Base-by-base conservation (phyloP, 2,888 invertebrate genomes). In the Epirrita christyi region DNA sequence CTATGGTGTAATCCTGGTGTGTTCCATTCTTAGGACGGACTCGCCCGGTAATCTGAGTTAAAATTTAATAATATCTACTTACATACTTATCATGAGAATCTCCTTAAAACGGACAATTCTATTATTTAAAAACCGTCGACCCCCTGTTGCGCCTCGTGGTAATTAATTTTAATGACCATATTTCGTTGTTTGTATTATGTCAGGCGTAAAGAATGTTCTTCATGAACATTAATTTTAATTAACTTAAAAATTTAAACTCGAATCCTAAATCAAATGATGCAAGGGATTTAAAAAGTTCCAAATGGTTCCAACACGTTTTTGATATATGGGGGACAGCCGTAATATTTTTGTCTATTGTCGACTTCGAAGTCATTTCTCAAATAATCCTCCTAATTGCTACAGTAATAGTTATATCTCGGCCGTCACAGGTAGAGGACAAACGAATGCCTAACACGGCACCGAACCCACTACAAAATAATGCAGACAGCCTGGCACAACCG, bases 371-470 rank as follows among this genome's bases (percentile, higher is more conserved):
- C n/a, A n/a, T n/a, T n/a, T n/a, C n/a, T n/a, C n/a, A n/a, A n/a
- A n/a, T n/a, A n/a, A n/a, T n/a, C n/a, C n/a, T n/a, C n/a, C n/a
- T n/a, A n/a, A n/a, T n/a, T n/a, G n/a, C n/a, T n/a, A n/a, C n/a
- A n/a, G n/a, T n/a, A n/a, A n/a, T n/a, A n/a, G n/a, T n/a, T 10
- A 5, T 21, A 38, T 14, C n/a, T 36, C 14, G 6, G 10, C 45
- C 21, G 45, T 45, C 21, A 46, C 27, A n/a, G 29, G 32, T n/a
- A 10, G 11, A n/a, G 11, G 32, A 45, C 36, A 45, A 64, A 64
- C 58, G 60, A 68, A 59, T 67, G 71, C 70, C 61, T 45, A 55
- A 67, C 73, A 68, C 66, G 71, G 71, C 55, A 59, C 56, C 54
- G 68, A 74, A 73, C 71, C 68, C 43, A 62, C 61, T 68, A 68